Conservation (phyloP, 1,140 invertebrate species). For the Amphibalanus amphitrite region DNA sequence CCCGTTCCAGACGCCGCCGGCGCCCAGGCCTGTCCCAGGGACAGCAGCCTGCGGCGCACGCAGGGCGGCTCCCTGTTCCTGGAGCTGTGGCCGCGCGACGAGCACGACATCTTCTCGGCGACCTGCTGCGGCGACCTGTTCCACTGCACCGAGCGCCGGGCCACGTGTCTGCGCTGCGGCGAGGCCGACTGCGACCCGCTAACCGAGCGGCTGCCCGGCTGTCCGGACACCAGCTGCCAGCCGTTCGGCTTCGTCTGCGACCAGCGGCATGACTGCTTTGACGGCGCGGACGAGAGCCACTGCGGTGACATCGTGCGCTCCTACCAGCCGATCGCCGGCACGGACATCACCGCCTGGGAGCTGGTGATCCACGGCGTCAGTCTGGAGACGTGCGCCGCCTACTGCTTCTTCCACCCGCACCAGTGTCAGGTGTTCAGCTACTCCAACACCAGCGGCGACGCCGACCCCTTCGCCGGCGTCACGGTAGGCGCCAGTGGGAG, state of each 20-base stretch:
- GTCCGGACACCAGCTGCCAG: background rate
- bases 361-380: background rate
- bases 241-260: background rate
- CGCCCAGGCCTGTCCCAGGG: too few species aligned
- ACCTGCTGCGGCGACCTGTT: background rate
- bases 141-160: background rate
- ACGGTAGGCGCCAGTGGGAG: background rate
- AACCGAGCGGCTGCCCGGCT: background rate
- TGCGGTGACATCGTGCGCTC: background rate
- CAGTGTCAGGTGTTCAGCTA: background rate
- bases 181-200: background rate
- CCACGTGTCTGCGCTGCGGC: background rate
- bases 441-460: background rate
- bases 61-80: too few species aligned
- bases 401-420: background rate
- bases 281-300: background rate
- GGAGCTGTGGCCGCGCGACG: background rate
- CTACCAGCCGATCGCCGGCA: background rate
- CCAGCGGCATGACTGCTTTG: background rate
- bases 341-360: background rate
- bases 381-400: background rate
- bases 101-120: background rate
- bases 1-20: too few species aligned
- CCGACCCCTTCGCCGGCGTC: background rate
- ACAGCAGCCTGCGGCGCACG: too few species aligned